Base-by-base conservation (phyloP, 1,140 invertebrate species). In the Oreohelix idahoensis region DNA sequence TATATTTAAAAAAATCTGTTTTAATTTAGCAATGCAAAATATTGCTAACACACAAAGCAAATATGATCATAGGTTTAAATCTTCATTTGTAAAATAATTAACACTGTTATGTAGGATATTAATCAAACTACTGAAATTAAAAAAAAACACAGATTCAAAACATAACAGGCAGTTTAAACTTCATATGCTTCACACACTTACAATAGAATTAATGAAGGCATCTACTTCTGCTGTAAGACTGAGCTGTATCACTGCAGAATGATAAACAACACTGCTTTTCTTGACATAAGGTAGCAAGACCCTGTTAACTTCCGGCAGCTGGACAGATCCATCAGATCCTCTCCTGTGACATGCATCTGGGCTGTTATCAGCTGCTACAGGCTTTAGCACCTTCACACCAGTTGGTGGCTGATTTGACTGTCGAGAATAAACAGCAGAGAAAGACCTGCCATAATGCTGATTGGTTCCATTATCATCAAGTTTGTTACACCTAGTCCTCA, bases 201-300 rank as follows among this genome's bases (percentile, higher is more conserved):
- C 90, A 79, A 90, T 88, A 29, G 86, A 84, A 58, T 90, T 87
- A 38, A 89, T 87, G 80, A 91, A 90, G 66, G 81, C 83, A 49
- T 89, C 87, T 38, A 91, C 74, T 45, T 91, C 89, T 29, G 81
- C 26, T 36, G 88, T 86, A 81, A 88, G 86, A 76, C 83, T 87
- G 53, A 88, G 84, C 71, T 91, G 88, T 74, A 90, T 87, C 83
- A 87, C 87, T 26, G 90, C 86, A 75, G 86, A 89, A 84, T 91
- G 90, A 83, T 89, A 90, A 42, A 91, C 88, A 49, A 91, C 85
- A 75, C 89, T 86, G 66, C 87, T 82, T 83, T 86, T 87, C 79
- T 87, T 86, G 15, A 36, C 15, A 66, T 84, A 86, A 23, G 45
- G 58, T 20, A 82, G 45, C 45, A 82, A 26, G 15, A 45, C 32